Percentiles rank a stretch among this genome's conserved stretches.
These are phyloP conservation scores for Heliconius eleuchia DNA, from an alignment of 1,140 invertebrate species.

Conservation along the genomic window DNA sequence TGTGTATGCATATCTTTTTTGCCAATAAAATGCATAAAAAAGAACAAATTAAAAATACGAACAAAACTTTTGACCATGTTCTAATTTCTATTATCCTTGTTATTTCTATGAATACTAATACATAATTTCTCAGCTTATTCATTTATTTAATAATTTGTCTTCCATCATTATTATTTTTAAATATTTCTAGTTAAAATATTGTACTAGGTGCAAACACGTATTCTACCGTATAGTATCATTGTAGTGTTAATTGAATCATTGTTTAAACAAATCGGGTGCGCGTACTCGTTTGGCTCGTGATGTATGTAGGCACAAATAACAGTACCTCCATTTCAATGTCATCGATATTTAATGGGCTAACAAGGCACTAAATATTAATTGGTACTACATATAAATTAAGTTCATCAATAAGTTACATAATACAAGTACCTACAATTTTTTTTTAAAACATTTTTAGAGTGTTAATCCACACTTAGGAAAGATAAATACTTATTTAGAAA, in stretches of 20 bases:
- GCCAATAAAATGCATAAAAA: too few species aligned
- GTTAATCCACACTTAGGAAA: too few species aligned
- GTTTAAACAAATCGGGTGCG: slow-evolving; percentile 52
- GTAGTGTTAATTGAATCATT: slow-evolving; percentile 66
- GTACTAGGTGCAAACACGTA: too few species aligned
- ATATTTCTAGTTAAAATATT: not conserved
- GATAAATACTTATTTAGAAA: too few species aligned
- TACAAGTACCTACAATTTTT: not conserved
- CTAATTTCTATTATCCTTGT: not conserved
- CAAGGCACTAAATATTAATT: slow-evolving; percentile 44
- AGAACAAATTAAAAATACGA: not conserved
- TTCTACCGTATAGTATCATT: slow-evolving; percentile 37
- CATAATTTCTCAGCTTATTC: not conserved
- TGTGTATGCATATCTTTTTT: too few species aligned
- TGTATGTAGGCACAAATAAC: slow-evolving; percentile 45
- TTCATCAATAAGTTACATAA: too few species aligned
- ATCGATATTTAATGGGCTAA: slow-evolving; percentile 51
- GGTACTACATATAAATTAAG: slow-evolving; percentile 23
- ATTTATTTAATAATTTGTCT: too few species aligned
- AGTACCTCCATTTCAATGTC: slow-evolving; percentile 61
- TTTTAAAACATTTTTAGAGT: too few species aligned
- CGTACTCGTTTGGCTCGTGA: slow-evolving; percentile 52
- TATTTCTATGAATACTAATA: not conserved
- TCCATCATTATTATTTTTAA: not conserved
- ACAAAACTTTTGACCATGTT: not conserved